Percentiles rank a stretch among this genome's conserved stretches.
phyloP scores from a whole-genome alignment of 2,797 vertebrate species.

The Lutjanus argentimaculatus region DNA sequence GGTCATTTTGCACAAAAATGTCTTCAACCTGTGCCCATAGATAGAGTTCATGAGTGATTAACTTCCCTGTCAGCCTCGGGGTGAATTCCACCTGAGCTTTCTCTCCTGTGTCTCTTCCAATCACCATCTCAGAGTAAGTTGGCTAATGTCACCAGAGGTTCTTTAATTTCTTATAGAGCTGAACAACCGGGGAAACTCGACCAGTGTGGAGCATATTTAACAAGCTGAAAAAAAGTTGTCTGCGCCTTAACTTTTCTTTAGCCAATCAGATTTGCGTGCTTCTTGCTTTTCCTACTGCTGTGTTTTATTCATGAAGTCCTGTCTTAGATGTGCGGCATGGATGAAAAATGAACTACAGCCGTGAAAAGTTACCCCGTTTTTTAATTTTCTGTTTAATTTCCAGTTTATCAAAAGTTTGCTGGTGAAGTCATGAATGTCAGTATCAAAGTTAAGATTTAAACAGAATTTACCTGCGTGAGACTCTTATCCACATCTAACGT shows the following conservation, averaged over 20 bases:
- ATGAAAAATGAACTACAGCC: constrained; percentile 15
- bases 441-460: not conserved
- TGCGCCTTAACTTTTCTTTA: constrained; percentile 15
- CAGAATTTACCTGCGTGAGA: not conserved
- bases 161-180: constrained; percentile 61
- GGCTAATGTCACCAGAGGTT: constrained; percentile 50
- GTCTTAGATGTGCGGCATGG: constrained; percentile 2
- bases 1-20: constrained; percentile 42
- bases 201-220: constrained; percentile 32
- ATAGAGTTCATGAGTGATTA: constrained; percentile 62
- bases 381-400: constrained; percentile 1
- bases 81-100: constrained; percentile 54
- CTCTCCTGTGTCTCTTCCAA: constrained; percentile 32
- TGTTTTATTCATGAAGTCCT: constrained; percentile 36
- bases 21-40: constrained; percentile 33
- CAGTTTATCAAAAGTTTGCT: not conserved
- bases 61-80: constrained; percentile 43
- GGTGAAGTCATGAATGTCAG: not conserved
- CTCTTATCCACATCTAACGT: too few species aligned
- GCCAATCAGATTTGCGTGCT: constrained; percentile 20
- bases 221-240: constrained; percentile 20
- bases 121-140: constrained; percentile 46
- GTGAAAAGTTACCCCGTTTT: constrained; percentile 4
- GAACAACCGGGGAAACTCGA: constrained; percentile 22
- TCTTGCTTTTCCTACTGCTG: not conserved